Evolutionary conservation across 2,888 invertebrate genomes (phyloP).

Genomic region (Drosophila nigricruria): DNA sequence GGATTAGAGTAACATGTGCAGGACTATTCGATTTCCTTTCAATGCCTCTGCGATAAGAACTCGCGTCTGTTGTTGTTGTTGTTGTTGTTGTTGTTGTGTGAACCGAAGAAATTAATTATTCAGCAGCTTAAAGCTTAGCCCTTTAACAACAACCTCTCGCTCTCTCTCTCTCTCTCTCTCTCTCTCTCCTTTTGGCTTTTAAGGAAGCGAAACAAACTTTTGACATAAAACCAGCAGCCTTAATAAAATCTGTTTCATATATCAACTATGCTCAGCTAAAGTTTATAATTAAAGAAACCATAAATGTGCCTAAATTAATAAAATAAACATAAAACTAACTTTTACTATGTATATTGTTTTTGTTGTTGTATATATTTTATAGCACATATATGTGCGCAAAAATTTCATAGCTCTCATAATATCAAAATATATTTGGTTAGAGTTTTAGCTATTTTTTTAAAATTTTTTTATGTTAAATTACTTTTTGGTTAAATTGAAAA

Average conservation of each 20-base stretch:
- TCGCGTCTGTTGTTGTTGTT: constrained; percentile 10
- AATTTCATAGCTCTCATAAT: neutral
- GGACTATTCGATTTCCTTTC: constrained; percentile 58
- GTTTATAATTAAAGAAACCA: neutral
- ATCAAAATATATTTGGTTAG: too few relatives aligned
- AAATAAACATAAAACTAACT: constrained; percentile 15
- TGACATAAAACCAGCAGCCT: neutral
- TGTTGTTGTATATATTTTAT: neutral
- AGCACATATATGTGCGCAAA: neutral
- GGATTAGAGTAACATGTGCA: constrained; percentile 64
- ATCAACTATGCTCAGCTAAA: neutral
- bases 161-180: neutral
- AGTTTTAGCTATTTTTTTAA: too few relatives aligned
- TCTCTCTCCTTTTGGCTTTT: constrained; percentile 1
- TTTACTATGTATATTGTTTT: neutral
- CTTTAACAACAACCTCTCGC: neutral
- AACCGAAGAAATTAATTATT: constrained; percentile 68
- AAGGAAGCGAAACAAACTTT: neutral
- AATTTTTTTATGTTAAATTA: too few relatives aligned
- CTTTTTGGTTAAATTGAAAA: too few relatives aligned
- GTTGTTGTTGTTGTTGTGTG: constrained; percentile 10
- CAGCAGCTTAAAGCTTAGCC: constrained; percentile 35
- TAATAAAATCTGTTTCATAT: neutral
- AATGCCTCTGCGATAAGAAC: constrained; percentile 11
- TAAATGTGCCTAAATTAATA: constrained; percentile 10